phyloP scores from a whole-genome alignment of 23 tunicate species.

The Ciona savignyi region DNA sequence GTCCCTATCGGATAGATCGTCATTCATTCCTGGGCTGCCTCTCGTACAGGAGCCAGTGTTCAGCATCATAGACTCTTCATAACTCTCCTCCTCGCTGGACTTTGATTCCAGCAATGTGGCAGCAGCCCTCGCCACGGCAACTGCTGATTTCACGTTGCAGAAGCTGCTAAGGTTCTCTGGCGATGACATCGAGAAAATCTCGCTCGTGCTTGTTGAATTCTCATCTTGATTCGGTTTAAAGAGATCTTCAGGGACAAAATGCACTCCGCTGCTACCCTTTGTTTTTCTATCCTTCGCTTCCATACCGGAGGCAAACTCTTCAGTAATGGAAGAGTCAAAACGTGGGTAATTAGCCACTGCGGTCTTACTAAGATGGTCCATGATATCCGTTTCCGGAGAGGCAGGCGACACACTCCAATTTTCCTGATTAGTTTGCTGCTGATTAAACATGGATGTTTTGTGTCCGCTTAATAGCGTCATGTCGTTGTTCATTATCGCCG shows the following conservation, averaged over 20 bases:
- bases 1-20: slow-evolving; percentile 60
- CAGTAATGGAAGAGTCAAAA: not conserved
- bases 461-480: slow-evolving; percentile 40
- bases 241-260: not conserved
- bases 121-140: slow-evolving; percentile 80
- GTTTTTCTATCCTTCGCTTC: slow-evolving; percentile 9
- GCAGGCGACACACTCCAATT: slow-evolving; percentile 26
- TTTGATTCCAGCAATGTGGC: slow-evolving; percentile 44
- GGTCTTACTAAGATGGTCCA: not conserved
- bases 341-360: not conserved
- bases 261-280: not conserved
- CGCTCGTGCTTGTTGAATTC: not conserved
- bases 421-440: not conserved
- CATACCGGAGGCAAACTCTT: not conserved
- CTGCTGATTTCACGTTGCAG: slow-evolving; percentile 62
- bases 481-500: slow-evolving; percentile 44
- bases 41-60: slow-evolving; percentile 13
- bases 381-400: slow-evolving; percentile 10
- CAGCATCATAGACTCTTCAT: slow-evolving; percentile 9
- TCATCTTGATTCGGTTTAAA: slow-evolving; percentile 12
- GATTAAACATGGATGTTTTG: slow-evolving; percentile 14
- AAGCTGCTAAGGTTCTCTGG: slow-evolving; percentile 30
- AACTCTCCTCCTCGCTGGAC: slow-evolving; percentile 11
- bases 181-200: slow-evolving; percentile 20
- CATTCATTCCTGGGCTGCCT: slow-evolving; percentile 8